Conservation (phyloP, 2,113 vertebrate species). For the Cygnus atratus region DNA sequence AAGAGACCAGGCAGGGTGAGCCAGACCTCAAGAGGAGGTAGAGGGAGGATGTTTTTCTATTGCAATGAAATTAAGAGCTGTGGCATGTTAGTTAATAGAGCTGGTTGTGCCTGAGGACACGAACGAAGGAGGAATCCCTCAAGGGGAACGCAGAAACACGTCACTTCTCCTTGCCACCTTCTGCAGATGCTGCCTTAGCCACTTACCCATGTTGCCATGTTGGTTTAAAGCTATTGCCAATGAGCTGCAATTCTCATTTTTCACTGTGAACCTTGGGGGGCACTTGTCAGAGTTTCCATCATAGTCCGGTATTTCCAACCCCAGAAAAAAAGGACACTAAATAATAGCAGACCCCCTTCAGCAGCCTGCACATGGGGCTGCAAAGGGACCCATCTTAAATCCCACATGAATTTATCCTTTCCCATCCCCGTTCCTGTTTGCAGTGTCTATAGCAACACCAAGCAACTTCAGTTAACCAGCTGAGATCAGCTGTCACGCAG, state of each 20-base stretch:
- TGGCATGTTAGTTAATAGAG: neutral
- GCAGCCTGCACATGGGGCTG: neutral
- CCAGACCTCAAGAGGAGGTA: neutral
- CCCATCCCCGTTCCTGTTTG: neutral
- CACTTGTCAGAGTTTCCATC: neutral
- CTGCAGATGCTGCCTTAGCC: neutral
- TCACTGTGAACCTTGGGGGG: neutral
- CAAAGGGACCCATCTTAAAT: neutral
- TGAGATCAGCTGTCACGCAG: neutral
- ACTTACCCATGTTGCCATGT: neutral
- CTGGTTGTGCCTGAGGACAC: neutral
- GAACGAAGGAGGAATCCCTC: neutral
- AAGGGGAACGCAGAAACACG: neutral
- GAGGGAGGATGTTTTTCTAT: neutral
- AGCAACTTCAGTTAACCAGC: neutral
- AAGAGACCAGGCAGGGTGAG: neutral
- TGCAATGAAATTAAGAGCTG: neutral
- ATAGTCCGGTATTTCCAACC: neutral
- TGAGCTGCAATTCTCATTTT: neutral
- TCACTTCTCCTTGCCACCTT: neutral
- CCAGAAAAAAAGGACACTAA: neutral
- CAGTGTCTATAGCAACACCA: neutral
- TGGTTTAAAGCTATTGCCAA: neutral
- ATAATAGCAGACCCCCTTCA: neutral
- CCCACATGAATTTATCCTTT: neutral